A percentile compares a stretch with the other conserved stretches of the same genome.
Evolutionary conservation across 2,113 vertebrate species (phyloP).

Genomic region (Furnarius figulus): DNA sequence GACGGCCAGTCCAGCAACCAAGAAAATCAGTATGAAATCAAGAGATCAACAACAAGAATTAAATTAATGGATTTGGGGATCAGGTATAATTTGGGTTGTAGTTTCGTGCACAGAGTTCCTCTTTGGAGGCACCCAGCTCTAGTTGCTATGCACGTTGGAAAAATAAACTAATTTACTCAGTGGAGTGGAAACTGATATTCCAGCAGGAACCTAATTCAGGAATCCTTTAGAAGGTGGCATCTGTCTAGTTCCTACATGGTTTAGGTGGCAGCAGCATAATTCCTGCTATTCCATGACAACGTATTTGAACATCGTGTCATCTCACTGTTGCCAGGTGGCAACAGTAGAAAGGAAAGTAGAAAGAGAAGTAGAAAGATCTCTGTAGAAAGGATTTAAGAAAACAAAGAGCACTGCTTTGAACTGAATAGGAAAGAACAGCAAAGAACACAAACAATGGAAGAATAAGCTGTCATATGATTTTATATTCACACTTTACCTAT

Average conservation of each 20-base stretch:
- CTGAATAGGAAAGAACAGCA: not conserved
- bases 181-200: accelerated
- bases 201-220: not conserved
- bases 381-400: not conserved
- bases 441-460: not conserved
- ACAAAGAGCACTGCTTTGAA: not conserved
- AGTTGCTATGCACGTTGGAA: not conserved
- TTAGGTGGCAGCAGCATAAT: accelerated
- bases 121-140: not conserved
- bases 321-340: not conserved
- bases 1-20: accelerated
- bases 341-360: no score
- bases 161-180: not conserved
- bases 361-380: no score
- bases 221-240: not conserved
- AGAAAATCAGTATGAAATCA: not conserved
- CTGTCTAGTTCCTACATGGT: accelerated
- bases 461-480: not conserved
- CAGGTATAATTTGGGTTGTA: accelerated
- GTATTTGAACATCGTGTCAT: accelerated
- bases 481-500: not conserved
- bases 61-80: not conserved
- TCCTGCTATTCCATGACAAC: accelerated
- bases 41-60: not conserved
- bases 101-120: accelerated